Percentiles rank a stretch among this genome's conserved stretches.
Evolutionary conservation across 2,888 invertebrate species (phyloP).

Genomic region (Tricholauxania praeusta): DNA sequence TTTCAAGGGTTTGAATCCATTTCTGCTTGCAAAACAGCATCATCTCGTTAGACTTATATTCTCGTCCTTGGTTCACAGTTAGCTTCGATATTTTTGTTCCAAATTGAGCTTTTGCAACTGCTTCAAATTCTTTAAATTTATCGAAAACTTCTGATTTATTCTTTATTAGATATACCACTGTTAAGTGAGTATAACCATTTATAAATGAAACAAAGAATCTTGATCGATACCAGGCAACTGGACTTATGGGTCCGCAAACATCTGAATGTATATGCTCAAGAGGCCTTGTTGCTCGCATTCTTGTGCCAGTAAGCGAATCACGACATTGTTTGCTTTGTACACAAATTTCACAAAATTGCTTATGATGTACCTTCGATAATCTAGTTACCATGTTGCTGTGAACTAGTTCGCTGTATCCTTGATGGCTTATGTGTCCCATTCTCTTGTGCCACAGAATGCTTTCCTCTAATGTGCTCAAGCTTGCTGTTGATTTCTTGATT

Average conservation of each 20-base stretch:
- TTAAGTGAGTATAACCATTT: neutral
- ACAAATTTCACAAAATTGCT: neutral
- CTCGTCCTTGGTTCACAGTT: conserved; percentile 45
- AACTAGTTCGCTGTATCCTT: too few species aligned
- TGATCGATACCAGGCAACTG: neutral
- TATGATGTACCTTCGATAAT: too few species aligned
- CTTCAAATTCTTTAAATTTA: conserved; percentile 1
- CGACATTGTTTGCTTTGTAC: neutral
- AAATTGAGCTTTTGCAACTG: conserved; percentile 17
- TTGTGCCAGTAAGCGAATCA: neutral
- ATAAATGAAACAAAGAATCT: too few species aligned
- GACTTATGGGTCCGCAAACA: neutral
- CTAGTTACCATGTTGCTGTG: too few species aligned
- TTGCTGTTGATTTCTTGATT: neutral
- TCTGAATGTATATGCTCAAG: neutral
- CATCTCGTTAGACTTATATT: conserved; percentile 49
- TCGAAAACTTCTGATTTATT: neutral
- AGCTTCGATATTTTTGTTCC: conserved; percentile 32
- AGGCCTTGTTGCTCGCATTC: neutral
- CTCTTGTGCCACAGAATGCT: too few species aligned
- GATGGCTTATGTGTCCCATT: too few species aligned
- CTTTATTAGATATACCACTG: neutral
- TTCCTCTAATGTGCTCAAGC: too few species aligned
- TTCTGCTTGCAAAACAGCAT: conserved; percentile 44
- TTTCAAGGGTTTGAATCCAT: conserved; percentile 48